Evolutionary conservation across 2,888 invertebrate genomes (phyloP), one percentile per base, ranked within the genome.

Genomic region (Tholera decimalis): DNA sequence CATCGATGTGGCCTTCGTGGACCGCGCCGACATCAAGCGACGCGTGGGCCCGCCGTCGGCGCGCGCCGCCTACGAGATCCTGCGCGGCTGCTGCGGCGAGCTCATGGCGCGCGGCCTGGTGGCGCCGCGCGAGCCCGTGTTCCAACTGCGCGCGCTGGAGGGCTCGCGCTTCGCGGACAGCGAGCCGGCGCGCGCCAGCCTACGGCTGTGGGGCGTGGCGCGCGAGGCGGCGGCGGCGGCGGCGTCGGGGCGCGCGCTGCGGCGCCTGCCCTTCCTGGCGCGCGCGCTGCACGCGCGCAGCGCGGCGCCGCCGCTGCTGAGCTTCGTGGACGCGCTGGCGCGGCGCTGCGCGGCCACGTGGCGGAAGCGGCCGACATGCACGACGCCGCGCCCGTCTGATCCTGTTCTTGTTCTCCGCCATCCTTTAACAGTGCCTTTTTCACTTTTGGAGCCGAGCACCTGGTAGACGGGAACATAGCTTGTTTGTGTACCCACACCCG

Each of bases 1-100:
- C 18, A 98, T 99, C 80, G 99, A 99, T 93, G 91, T 98, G 44
- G 99, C 99, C 0, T 99, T 99, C 92, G 96, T 99, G 8, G 99
- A 99, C 93, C 96, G 99, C 73, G 99, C 99, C 5, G 99, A 99
- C 91, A 97, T 99, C 63, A 98, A 98, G 89, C 97, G 98, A 83
- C 98, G 96, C 86, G 97, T 99, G 77, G 99, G 98, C 0, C 96
- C 97, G 58, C 99, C 99, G 0, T 96, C 97, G 15, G 92, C 96
- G 46, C 91, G 96, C 69, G 99, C 99, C 11, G 97, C 99, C 65
- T 98, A 97, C 88, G 96, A 97, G 83, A 99, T 99, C 85, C 98
- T 98, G 88, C 94, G 95, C 70, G 97, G 98, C 1, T 99, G 99
- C 91, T 94, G 99, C 35, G 89, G 92, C 22, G 99, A 99, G 96